phyloP scores from a whole-genome alignment of 23 tunicate species.

The Halocynthia aurantium region DNA sequence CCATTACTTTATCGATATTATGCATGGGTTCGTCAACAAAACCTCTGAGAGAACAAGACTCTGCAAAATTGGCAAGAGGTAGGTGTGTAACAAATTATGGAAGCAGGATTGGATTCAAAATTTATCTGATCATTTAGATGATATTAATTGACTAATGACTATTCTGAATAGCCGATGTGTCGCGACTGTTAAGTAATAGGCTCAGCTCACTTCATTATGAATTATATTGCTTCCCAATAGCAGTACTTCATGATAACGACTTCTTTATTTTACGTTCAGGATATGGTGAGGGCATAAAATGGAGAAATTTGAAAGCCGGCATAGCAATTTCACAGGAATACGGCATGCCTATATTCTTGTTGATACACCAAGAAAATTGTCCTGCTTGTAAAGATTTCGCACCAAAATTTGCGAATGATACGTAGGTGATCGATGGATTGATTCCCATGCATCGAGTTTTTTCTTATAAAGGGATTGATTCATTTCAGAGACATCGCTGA shows the following conservation, averaged over 20 bases:
- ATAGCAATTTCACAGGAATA: not conserved
- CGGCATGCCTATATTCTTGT: not conserved
- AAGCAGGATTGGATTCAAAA: too few relatives aligned
- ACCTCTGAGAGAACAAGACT: not conserved
- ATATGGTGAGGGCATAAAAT: constrained; percentile 1
- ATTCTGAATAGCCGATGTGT: too few relatives aligned
- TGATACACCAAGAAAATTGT: constrained; percentile 16
- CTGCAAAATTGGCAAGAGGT: not conserved
- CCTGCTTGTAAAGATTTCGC: constrained; percentile 15
- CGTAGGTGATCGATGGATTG: not conserved
- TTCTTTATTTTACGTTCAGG: not conserved
- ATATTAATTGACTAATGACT: too few relatives aligned
- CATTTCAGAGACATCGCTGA: constrained; percentile 10
- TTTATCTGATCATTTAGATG: too few relatives aligned
- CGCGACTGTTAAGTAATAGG: too few relatives aligned
- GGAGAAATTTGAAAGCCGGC: not conserved
- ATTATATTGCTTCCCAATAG: too few relatives aligned
- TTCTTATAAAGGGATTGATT: not conserved
- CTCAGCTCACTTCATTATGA: too few relatives aligned
- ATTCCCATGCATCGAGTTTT: too few relatives aligned
- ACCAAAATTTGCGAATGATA: constrained; percentile 6
- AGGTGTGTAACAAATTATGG: not conserved
- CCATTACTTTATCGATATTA: not conserved
- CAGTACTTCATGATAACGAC: too few relatives aligned
- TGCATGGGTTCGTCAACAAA: not conserved